Conservation (phyloP, 2,888 invertebrate genomes). For the Drosophila pullipes region DNA sequence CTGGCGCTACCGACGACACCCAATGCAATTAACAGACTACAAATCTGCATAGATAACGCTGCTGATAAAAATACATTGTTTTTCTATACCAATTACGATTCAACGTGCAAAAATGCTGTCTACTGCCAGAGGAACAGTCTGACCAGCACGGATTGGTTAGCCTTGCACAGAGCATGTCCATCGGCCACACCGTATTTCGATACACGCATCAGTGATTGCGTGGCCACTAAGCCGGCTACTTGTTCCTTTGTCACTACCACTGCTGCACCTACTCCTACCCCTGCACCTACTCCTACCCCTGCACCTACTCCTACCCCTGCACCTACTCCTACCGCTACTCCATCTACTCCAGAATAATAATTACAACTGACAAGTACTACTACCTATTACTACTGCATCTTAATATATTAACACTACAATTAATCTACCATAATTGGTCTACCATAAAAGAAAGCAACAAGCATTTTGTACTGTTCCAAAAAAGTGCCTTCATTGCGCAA, state of each 20-base stretch:
- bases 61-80: neutral
- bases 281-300: too few relatives aligned
- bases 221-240: conserved; percentile 30
- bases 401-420: too few relatives aligned
- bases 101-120: conserved; percentile 45
- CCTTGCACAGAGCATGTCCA: conserved; percentile 29
- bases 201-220: conserved; percentile 14
- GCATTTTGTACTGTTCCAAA: too few relatives aligned
- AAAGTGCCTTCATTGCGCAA: too few relatives aligned
- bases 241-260: conserved; percentile 22
- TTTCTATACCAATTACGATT: conserved; percentile 50
- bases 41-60: conserved; percentile 22
- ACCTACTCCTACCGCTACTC: too few relatives aligned
- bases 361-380: too few relatives aligned
- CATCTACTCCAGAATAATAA: too few relatives aligned
- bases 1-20: conserved; percentile 43
- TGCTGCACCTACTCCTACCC: neutral
- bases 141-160: conserved; percentile 18
- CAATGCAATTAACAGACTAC: neutral
- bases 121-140: conserved; percentile 46
- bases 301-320: too few relatives aligned
- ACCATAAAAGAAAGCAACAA: too few relatives aligned
- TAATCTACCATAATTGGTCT: too few relatives aligned
- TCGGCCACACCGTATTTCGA: conserved; percentile 39
- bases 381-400: too few relatives aligned